Evolutionary conservation across 2,888 invertebrate species (phyloP).

Genomic region (Ennomos fuscantarius): DNA sequence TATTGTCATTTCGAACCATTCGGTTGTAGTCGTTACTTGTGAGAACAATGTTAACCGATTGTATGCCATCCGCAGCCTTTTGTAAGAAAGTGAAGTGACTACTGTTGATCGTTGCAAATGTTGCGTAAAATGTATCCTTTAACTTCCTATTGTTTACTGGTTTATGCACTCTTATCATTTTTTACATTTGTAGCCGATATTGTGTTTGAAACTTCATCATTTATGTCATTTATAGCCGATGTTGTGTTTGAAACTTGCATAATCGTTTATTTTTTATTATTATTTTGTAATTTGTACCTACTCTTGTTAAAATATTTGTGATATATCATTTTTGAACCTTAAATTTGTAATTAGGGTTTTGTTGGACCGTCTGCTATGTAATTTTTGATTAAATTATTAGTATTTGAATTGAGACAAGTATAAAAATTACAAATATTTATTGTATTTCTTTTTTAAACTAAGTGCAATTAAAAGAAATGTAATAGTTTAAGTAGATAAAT

Average conservation of each 20-base stretch:
- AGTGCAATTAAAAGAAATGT: background rate
- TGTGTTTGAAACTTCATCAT: background rate
- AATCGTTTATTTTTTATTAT: background rate
- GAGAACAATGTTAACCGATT: too few species aligned
- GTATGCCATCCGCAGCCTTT: too few species aligned
- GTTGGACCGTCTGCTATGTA: constrained; percentile 3
- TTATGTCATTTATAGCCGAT: background rate
- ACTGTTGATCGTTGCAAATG: too few species aligned
- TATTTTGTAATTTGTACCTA: constrained; percentile 15
- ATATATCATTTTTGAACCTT: constrained; percentile 18
- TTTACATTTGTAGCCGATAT: background rate
- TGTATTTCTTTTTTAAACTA: too few species aligned
- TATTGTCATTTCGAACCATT: too few species aligned
- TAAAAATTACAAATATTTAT: too few species aligned
- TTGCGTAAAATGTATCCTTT: too few species aligned
- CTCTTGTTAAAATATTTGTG: constrained; percentile 6
- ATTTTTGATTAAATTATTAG: background rate
- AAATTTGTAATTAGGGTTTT: constrained; percentile 8
- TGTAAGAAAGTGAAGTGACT: too few species aligned
- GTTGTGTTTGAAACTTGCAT: background rate
- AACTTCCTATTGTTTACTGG: too few species aligned
- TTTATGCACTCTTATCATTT: too few species aligned
- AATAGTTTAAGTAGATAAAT: constrained; percentile 1
- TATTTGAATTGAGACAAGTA: too few species aligned
- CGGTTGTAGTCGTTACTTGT: too few species aligned